Percentiles rank a stretch among this genome's conserved stretches.
phyloP scores from a whole-genome alignment of 2,888 invertebrate genomes.

The Junonia oenone region DNA sequence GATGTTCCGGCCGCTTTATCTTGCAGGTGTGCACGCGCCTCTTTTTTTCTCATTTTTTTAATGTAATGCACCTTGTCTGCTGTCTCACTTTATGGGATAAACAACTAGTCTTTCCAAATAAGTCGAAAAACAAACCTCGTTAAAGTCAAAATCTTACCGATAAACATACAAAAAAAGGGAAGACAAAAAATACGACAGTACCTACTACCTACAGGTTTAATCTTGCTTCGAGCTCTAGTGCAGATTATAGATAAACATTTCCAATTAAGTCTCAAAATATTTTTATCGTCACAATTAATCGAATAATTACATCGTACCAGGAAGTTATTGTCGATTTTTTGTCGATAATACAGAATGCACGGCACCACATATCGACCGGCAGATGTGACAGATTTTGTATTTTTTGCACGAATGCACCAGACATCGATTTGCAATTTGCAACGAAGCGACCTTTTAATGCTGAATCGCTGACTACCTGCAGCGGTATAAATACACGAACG shows the following conservation, averaged over 20 bases:
- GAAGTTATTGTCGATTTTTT: background rate
- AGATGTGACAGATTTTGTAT: slow-evolving; percentile 53
- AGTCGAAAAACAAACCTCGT: background rate
- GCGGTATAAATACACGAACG: slow-evolving; percentile 10
- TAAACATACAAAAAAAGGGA: background rate
- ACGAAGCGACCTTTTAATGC: slow-evolving; percentile 38
- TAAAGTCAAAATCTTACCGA: no score
- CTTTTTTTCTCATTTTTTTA: slow-evolving; percentile 29
- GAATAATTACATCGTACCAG: slow-evolving; percentile 5
- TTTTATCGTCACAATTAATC: slow-evolving; percentile 12
- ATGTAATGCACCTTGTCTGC: slow-evolving; percentile 22
- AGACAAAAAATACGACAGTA: background rate
- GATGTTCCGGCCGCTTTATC: slow-evolving; percentile 42
- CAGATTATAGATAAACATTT: background rate
- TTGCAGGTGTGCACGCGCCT: slow-evolving; percentile 61
- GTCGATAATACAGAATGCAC: background rate
- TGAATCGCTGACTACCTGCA: slow-evolving; percentile 39
- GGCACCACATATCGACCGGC: slow-evolving; percentile 32
- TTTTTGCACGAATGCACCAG: slow-evolving; percentile 51
- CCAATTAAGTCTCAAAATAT: background rate
- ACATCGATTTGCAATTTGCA: slow-evolving; percentile 61
- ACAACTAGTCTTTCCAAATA: slow-evolving; percentile 1
- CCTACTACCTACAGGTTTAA: background rate
- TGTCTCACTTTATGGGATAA: slow-evolving; percentile 10
- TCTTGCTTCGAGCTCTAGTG: background rate